Evolutionary conservation across 1,140 invertebrate genomes (phyloP), one percentile per base, ranked within the genome.

Genomic region (Dendroctonus valens): DNA sequence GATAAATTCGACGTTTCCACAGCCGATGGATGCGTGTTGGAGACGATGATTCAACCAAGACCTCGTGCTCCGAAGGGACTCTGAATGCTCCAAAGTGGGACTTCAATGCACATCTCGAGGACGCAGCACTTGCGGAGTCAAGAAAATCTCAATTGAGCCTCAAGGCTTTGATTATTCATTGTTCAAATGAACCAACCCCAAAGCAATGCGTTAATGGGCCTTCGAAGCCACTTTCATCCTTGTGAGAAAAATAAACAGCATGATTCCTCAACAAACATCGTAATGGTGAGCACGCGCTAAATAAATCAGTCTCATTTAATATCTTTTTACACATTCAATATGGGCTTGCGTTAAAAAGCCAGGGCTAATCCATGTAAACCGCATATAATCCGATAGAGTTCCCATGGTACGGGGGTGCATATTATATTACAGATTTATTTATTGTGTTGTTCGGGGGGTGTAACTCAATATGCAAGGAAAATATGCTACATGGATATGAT

Each of bases 251-350:
- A 65, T 62, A 75, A 75, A 75, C 74, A 75, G 69, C 64, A 59
- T 70, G 69, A 75, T 75, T 75, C 74, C 72, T 69, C 67, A 65
- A 72, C 74, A 75, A 75, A 75, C 74, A 74, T 67, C 70, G 68
- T 74, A 72, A 72, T 73, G 70, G 69, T 64, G 68, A 69, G 68
- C 71, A 73, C 74, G 70, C 73, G 72, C 67, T 68, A 62, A 65
- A 74, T 74, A 73, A 75, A 75, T 74, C 73, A 74, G 69, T 59
- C 53, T 39, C 72, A 68, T 75, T 75, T 75, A 75, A 75, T 75
- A 74, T 73, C 73, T 75, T 75, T 66, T 75, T 74, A 75, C 74
- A 73, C 71, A 72, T 75, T 73, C 73, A 75, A 75, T 75, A 75
- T 75, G 73, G 69, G 72, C 70, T 69, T 69, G 67, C 68, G 67